Evolutionary conservation across 2,888 invertebrate species (phyloP), one percentile per base, ranked within the genome.

Genomic region (Aporophyla nigra): DNA sequence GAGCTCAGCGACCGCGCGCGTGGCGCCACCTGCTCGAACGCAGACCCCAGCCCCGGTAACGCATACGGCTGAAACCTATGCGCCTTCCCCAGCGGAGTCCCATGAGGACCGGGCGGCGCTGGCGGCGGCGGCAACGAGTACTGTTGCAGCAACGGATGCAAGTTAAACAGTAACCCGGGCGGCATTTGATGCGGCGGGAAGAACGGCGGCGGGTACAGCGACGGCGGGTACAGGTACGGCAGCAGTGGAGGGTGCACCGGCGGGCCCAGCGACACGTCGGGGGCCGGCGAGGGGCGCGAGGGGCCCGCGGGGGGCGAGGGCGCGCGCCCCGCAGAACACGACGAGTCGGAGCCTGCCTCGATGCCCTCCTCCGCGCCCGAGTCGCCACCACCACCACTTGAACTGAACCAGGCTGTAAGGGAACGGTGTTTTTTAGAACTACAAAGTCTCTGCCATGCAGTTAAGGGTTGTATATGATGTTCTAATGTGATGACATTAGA

Each of bases 211-310:
- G 98, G 98, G 96, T 99, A 99, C 84, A 99, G 97, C 53, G 99
- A 98, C 69, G 98, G 98, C 54, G 99, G 99, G 94, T 99, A 99
- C 72, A 99, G 98, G 97, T 99, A 99, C 87, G 99, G 99, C 92
- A 99, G 98, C 54, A 98, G 98, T 70, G 99, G 99, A 65, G 99
- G 99, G 92, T 99, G 99, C 66, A 99, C 98, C 65, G 99, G 99
- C 59, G 99, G 99, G 70, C 99, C 99, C 59, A 99, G 98, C 53
- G 99, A 99, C 83, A 99, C 99, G 96, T 99, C 99, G 33, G 99
- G 99, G 84, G 98, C 98, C 0, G 99, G 99, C 86, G 98, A 98
- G 86, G 97, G 95, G 78, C 97, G 90, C 85, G 97, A 97, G n/a
- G 97, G 97, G 0, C 97, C 97, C 14, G 96, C 91, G n/a, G 96